Base-by-base conservation (phyloP, 1,140 invertebrate genomes). In the Hylaeus volcanicus region DNA sequence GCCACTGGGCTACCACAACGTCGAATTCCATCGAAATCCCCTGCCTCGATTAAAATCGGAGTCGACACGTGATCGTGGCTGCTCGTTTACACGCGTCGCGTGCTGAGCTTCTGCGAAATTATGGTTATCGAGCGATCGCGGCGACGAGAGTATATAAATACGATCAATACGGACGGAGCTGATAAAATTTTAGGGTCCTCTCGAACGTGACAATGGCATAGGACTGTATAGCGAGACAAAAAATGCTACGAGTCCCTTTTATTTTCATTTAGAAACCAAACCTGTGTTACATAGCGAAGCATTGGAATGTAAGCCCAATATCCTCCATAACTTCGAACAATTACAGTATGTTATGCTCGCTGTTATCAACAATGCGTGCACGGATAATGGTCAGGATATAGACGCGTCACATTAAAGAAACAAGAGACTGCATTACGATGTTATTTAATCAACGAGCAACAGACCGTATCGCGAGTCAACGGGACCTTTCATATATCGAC, bases 401-500 rank as follows among this genome's bases (percentile, higher is more conserved):
- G 39, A 41, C 14, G 51, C 11, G 9, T 71, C 15, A n/a, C 37
- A 68, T 37, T 43, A 14, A 37, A 43, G 51, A 26, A 78, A 79
- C 68, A 64, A 60, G 45, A 45, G 3, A 51, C 73, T 68, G 58
- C 26, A 55, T 75, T 51, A 41, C 56, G 56, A 53, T 39, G 53
- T 14, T 58, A 60, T 63, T 12, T 39, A 65, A 14, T 8, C 63
- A 53, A 15, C 48, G 26, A 73, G 45, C 66, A 81, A 66, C 78
- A 69, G 45, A n/a, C 39, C 56, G 15, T 63, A 11, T 48, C 14
- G 51, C 43, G 37, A 61, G 66, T 68, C 74, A 71, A 86, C 58
- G 55, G 64, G n/a, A 41, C 64, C 56, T 60, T 63, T 88, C 85
- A 89, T 89, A 88, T 87, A 89, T 89, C 72, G 74, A 72, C 75